phyloP scores from a whole-genome alignment of 2,113 vertebrate genomes.

The Trochalopteron elliotii region DNA sequence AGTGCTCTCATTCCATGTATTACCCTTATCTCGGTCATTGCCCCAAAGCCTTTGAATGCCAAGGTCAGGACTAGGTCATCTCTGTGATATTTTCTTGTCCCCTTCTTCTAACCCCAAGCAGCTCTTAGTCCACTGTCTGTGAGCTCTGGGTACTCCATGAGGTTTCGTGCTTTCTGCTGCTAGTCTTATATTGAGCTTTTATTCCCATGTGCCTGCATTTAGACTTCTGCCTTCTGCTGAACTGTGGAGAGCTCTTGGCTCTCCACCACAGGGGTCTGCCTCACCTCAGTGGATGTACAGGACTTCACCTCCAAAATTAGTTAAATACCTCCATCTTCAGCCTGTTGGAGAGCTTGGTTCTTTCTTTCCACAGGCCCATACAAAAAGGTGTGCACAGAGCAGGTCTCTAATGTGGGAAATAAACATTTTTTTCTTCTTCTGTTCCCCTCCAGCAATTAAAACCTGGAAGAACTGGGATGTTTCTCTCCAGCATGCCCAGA shows the following conservation, averaged over 20 bases:
- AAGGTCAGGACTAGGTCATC: neutral
- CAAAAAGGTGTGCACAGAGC: neutral
- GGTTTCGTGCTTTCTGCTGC: neutral
- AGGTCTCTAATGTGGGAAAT: neutral
- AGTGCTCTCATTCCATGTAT: neutral
- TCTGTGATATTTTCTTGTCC: neutral
- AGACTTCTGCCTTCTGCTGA: neutral
- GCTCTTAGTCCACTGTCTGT: neutral
- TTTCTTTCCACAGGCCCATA: neutral
- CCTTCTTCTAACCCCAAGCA: neutral
- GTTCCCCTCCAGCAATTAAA: neutral
- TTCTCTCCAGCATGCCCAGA: neutral
- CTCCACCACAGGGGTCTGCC: neutral
- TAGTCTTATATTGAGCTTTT: neutral
- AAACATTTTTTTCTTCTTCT: neutral
- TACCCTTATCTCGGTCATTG: neutral
- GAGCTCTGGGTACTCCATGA: neutral
- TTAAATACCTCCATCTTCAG: neutral
- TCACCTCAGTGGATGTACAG: rapidly evolving
- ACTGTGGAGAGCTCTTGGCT: neutral
- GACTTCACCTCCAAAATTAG: neutral
- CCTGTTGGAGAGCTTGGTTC: neutral
- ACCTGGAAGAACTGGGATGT: neutral
- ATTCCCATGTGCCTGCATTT: neutral
- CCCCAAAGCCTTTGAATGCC: neutral